A percentile compares a stretch with the other conserved stretches of the same genome.
Conservation (phyloP, 2,797 vertebrate species). For the Gymnothorax javanicus region DNA sequence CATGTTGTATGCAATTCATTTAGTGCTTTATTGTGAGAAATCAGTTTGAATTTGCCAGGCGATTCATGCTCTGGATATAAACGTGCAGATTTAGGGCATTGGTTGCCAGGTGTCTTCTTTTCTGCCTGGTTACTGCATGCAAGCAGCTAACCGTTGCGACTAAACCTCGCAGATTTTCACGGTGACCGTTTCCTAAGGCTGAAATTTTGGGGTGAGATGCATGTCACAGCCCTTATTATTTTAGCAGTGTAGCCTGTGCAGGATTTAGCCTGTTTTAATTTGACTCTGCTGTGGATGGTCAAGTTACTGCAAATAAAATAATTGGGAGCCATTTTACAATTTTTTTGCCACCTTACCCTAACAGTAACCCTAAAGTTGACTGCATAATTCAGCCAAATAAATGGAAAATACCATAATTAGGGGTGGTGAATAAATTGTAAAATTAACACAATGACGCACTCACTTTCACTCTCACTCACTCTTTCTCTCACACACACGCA, state of each 20-base stretch:
- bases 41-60: background rate
- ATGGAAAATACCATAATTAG: no score
- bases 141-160: background rate
- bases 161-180: background rate
- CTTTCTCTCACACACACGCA: background rate
- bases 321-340: background rate
- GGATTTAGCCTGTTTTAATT: no score
- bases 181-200: background rate
- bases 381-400: no score
- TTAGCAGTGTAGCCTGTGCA: background rate
- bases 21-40: background rate
- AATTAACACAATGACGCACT: no score
- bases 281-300: background rate
- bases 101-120: background rate
- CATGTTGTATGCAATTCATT: no score
- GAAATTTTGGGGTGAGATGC: background rate
- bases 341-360: no score
- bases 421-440: no score
- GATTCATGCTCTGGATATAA: background rate
- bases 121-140: background rate
- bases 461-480: background rate
- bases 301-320: background rate
- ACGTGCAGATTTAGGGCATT: no score
- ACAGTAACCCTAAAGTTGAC: no score
- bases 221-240: background rate